Evolutionary conservation across 2,113 vertebrate genomes (phyloP).

Genomic region (Fukomys damarensis): DNA sequence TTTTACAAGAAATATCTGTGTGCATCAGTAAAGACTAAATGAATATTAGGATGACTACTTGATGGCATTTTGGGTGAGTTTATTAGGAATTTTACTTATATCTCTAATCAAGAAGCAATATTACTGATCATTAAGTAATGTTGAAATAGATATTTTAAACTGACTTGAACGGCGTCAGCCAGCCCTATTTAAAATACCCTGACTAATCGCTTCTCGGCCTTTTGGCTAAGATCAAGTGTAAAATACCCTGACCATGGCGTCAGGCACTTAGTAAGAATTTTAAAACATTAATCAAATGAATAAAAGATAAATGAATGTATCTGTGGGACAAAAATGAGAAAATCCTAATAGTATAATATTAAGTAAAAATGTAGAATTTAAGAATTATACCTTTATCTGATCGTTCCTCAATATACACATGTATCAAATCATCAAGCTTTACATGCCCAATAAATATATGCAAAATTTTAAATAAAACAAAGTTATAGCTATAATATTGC

Average conservation of each 20-base stretch:
- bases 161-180: not conserved
- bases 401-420: not conserved
- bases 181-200: not conserved
- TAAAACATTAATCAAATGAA: conserved; percentile 46
- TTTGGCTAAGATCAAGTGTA: too few relatives aligned
- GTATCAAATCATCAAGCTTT: not conserved
- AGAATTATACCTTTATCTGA: not conserved
- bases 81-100: not conserved
- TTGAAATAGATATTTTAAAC: conserved; percentile 21
- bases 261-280: conserved; percentile 24
- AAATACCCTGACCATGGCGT: not conserved
- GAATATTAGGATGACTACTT: not conserved
- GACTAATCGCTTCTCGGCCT: too few relatives aligned
- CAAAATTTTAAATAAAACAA: not conserved
- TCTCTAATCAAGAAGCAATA: not conserved
- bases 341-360: not conserved
- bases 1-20: conserved; percentile 6
- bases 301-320: conserved; percentile 35
- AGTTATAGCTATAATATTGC: not conserved
- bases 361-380: conserved; percentile 23
- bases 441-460: not conserved
- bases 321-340: not conserved
- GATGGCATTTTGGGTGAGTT: not conserved
- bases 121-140: not conserved
- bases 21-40: not conserved